A percentile compares a stretch with the other conserved stretches of the same genome.
These are phyloP conservation scores for Noctua janthe DNA, from an alignment of 2,888 invertebrate genomes.

Conservation along the genomic window DNA sequence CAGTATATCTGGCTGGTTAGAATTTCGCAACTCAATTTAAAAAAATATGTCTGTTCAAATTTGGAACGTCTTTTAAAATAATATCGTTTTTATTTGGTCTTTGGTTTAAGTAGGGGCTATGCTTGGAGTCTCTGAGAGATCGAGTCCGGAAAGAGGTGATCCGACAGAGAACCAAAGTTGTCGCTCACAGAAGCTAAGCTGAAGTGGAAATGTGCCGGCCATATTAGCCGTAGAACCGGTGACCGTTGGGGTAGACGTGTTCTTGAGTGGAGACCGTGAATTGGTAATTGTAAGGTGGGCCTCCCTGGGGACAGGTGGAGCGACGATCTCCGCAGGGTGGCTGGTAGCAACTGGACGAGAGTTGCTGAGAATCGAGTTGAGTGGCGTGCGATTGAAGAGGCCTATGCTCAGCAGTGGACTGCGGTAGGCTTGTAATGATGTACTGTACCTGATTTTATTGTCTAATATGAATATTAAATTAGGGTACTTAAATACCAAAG, in stretches of 20 bases:
- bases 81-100: neutral
- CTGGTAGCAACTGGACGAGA: neutral
- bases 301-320: neutral
- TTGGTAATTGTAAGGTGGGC: neutral
- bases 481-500: neutral
- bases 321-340: neutral
- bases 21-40: slow-evolving; percentile 7
- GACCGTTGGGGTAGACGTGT: neutral
- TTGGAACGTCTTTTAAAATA: neutral
- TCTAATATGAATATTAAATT: neutral
- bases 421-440: too few species aligned
- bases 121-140: neutral
- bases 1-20: neutral
- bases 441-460: neutral
- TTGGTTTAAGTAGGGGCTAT: neutral
- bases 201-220: neutral
- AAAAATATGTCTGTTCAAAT: neutral
- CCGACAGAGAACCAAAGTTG: neutral
- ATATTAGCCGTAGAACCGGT: neutral
- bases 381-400: neutral
- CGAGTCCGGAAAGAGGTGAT: neutral
- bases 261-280: neutral
- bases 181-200: neutral
- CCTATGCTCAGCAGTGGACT: neutral
- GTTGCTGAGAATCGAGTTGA: neutral